Base-by-base conservation (phyloP, 1,140 invertebrate species). In the Scaptomyza graminum region DNA sequence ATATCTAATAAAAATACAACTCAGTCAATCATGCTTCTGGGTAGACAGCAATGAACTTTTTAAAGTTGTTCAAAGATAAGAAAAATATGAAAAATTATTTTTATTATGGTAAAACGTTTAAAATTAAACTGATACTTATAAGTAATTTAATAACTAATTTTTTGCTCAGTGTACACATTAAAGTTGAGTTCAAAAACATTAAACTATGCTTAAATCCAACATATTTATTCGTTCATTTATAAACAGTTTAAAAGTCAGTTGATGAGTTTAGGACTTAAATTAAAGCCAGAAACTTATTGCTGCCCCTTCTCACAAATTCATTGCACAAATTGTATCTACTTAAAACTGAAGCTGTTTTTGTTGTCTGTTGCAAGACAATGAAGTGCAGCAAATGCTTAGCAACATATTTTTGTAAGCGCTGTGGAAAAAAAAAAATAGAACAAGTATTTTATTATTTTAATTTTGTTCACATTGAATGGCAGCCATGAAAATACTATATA, bases 391-490 rank as follows among this genome's bases (percentile, higher is more conserved):
- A 34, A 9, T 34, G 31, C 31, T 34, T 8, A 34, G 31, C 7
- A 34, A 49, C 41, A 51, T 44, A 51, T 28, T 60, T 67, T 47
- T 57, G 31, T 34, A 34, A 34, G 31, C 31, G 9, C 31, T 34
- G 31, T 34, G 2, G 1, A 31, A 22, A 22, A 22, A 22, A 13
- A 51, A 44, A 34, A 31, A 56, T 52, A 28, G 52, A 31, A 39
- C 28, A 50, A 37, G 54, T 28, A 7, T 60, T 76, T 59, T 73
- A 56, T 81, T 64, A 49, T 50, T 57, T 61, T 8, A 47, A 68
- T 68, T 71, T 57, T 63, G 11, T 34, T 46, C 47, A 18, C 55
- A 55, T 52, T 46, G 43, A 56, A 31, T 41, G 44, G 44, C 49
- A 25, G 55, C 34, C 15, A 28, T 41, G 25, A 46, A 52, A 60